A percentile compares a stretch with the other conserved stretches of the same genome.
These are phyloP conservation scores for Laticauda colubrina DNA, from an alignment of 2,113 vertebrate genomes.

Conservation along the genomic window DNA sequence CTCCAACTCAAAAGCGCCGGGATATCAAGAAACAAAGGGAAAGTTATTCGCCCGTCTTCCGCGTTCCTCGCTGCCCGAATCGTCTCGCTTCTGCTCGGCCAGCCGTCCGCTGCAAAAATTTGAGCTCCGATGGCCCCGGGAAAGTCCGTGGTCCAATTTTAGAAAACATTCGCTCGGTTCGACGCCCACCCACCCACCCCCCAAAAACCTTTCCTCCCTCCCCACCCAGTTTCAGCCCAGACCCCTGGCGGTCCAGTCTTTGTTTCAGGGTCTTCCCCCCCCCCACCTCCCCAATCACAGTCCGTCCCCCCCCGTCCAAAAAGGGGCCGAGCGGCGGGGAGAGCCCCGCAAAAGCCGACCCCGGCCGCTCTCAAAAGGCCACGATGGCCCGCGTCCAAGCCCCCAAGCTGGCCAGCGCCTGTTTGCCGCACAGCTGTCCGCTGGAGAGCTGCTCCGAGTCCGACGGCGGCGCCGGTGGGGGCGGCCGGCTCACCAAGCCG, in stretches of 20 bases:
- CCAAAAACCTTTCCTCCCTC: conserved; percentile 23
- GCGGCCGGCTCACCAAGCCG: not conserved
- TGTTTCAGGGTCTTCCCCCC: not conserved
- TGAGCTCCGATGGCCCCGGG: conserved; percentile 65
- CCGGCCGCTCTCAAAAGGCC: conserved; percentile 78
- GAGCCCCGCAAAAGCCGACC: not conserved
- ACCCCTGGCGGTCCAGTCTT: not conserved
- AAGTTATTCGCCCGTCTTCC: not conserved
- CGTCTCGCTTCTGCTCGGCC: conserved; percentile 59
- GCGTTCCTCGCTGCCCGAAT: conserved; percentile 68
- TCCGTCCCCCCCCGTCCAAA: conserved; percentile 22
- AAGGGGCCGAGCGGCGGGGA: not conserved
- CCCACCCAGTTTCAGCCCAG: not conserved
- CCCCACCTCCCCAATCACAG: not conserved
- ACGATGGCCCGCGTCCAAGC: conserved; percentile 91
- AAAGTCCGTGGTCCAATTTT: conserved; percentile 64
- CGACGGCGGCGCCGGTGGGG: conserved; percentile 74
- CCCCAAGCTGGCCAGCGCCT: conserved; percentile 86
- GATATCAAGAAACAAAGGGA: not conserved
- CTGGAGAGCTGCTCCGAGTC: conserved; percentile 83
- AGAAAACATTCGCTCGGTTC: conserved; percentile 62
- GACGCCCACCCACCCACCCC: not conserved
- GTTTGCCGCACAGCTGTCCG: conserved; percentile 86
- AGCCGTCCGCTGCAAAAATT: conserved; percentile 74
- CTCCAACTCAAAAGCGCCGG: not conserved